Conservation (phyloP, 2,113 vertebrate genomes). For the Strix uralensis region DNA sequence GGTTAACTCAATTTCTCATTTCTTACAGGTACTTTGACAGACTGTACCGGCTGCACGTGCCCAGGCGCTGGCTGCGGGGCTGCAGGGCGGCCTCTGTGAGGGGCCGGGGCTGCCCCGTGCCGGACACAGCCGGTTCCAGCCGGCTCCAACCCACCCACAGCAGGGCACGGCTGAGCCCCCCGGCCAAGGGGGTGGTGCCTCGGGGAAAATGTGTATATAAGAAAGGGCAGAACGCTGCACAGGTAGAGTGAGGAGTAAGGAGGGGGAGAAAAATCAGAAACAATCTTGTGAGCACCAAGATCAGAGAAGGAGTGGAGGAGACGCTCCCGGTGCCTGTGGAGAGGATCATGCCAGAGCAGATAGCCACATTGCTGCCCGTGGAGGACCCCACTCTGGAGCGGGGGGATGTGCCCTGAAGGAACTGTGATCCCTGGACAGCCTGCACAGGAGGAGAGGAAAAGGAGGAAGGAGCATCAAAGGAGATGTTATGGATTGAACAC, state of each 20-base stretch:
- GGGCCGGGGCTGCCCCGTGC: background rate
- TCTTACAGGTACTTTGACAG: background rate
- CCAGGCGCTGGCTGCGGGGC: accelerated
- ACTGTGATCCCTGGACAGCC: background rate
- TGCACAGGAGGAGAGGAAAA: background rate
- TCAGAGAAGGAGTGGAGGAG: background rate
- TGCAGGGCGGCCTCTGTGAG: accelerated
- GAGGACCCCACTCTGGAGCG: background rate
- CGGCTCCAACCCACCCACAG: accelerated
- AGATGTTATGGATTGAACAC: background rate
- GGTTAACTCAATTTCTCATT: background rate
- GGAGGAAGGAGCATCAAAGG: background rate
- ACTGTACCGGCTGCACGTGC: accelerated
- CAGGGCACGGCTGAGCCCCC: accelerated
- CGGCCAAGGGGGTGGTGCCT: accelerated
- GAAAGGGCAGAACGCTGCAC: background rate
- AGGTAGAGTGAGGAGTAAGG: too few species aligned
- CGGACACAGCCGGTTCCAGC: background rate
- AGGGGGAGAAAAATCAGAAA: background rate
- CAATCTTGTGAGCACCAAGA: too few species aligned
- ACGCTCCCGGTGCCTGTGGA: background rate
- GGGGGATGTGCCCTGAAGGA: background rate
- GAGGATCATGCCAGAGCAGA: background rate
- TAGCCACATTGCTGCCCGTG: background rate
- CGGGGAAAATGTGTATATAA: accelerated